These are phyloP conservation scores for Chrysotoxum bicinctum DNA, from an alignment of 2,888 invertebrate genomes.

Conservation along the genomic window DNA sequence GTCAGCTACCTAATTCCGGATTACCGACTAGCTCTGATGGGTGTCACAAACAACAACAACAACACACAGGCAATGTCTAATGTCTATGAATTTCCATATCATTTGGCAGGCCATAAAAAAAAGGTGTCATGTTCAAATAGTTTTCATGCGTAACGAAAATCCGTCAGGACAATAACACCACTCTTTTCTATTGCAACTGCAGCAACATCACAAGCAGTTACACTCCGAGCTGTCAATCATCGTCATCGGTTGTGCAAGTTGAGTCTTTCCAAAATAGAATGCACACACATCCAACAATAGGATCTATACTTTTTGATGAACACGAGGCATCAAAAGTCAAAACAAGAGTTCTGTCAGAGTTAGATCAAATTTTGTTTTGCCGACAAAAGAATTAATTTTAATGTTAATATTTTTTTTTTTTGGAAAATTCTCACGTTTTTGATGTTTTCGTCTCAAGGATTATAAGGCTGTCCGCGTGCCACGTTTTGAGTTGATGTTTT, in stretches of 20 bases:
- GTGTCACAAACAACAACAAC: constrained; percentile 30
- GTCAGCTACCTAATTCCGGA: constrained; percentile 68
- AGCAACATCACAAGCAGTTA: constrained; percentile 43
- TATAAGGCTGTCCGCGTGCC: constrained; percentile 60
- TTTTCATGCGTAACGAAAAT: constrained; percentile 64
- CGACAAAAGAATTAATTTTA: constrained; percentile 73
- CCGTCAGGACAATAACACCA: constrained; percentile 17
- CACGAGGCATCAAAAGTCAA: constrained; percentile 54
- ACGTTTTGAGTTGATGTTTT: constrained; percentile 52
- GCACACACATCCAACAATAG: constrained; percentile 33
- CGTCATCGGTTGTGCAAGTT: constrained; percentile 61
- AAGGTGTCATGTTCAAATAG: constrained; percentile 63
- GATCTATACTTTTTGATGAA: constrained; percentile 32
- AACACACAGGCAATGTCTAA: constrained; percentile 5
- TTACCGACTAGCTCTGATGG: constrained; percentile 38
- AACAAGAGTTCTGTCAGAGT: constrained; percentile 66
- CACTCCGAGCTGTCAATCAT: constrained; percentile 81
- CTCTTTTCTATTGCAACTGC: constrained; percentile 47
- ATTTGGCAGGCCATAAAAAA: constrained; percentile 70
- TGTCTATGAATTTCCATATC: constrained; percentile 69
- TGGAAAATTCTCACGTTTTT: constrained; percentile 80
- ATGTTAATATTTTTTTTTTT: constrained; percentile 72
- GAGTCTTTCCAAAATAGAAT: constrained; percentile 65
- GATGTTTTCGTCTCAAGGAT: constrained; percentile 77
- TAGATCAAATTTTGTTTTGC: constrained; percentile 62